Base-by-base conservation (phyloP, 1,140 invertebrate species). In the Halictus rubicundus region DNA sequence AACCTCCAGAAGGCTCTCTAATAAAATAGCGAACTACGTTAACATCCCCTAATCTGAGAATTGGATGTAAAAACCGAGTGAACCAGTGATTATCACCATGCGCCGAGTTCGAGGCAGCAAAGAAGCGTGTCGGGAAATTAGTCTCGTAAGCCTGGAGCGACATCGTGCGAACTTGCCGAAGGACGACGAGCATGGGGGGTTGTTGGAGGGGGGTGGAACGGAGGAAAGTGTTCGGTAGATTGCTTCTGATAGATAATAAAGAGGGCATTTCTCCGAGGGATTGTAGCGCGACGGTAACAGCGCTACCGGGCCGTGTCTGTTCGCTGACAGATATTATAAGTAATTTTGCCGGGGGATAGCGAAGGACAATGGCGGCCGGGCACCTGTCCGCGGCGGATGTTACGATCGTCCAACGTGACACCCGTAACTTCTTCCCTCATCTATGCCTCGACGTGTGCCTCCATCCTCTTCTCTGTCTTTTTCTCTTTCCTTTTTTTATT, bases 171-270 rank as follows among this genome's bases (percentile, higher is more conserved):
- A 72, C 25, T 42, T 42, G 27, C 39, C 54, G 54, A 25, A 65
- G 39, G 37, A 63, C 27, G 19, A 37, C 32, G n/a, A 49, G 59
- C 74, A 70, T 25, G 60, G 60, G 60, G n/a, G 27, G 19, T 7
- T 7, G 16, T 16, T 10, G 7, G 54, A 49, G 32, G 61, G 66
- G 66, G 57, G 59, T 49, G 60, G 60, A 81, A 49, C 21, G 69
- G 61, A 65, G 82, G 77, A 73, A 78, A 70, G 83, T 71, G 87
- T 72, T 74, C 72, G 54, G 77, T 86, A 85, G 83, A 89, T 90
- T 89, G 85, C 78, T 87, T 88, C 81, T 85, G 86, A 90, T 89
- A 88, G 90, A 91, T 89, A 91, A 89, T 90, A 89, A 90, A 90
- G 83, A 84, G 83, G 73, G 68, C 82, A 87, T 90, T 89, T 88